phyloP scores from a whole-genome alignment of 2,113 vertebrate genomes.

The Rhinolophus sinicus region DNA sequence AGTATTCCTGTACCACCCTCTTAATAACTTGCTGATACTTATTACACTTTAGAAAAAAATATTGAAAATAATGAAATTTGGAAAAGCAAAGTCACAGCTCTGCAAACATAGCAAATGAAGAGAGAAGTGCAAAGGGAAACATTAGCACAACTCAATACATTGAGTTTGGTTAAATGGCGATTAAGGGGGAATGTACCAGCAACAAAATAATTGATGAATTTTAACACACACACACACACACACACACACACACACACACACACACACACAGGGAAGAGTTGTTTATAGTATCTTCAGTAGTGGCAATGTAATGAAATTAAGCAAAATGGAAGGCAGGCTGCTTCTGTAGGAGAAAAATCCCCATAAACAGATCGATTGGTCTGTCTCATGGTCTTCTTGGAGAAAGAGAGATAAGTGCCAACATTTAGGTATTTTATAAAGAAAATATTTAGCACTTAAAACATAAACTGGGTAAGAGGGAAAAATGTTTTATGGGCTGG shows the following conservation, averaged over 20 bases:
- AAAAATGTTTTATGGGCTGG: neutral
- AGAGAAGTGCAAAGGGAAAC: neutral
- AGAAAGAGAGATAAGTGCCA: neutral
- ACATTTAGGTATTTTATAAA: neutral
- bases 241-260: too few relatives aligned
- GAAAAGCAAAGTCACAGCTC: neutral
- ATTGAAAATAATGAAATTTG: neutral
- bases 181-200: neutral
- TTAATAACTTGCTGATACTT: neutral
- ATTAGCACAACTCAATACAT: neutral
- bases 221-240: neutral
- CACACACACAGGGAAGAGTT: neutral
- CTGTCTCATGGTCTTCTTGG: neutral
- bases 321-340: neutral
- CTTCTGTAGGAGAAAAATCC: neutral
- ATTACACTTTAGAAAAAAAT: neutral
- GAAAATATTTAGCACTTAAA: neutral
- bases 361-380: neutral
- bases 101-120: neutral
- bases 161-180: neutral
- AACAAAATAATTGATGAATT: neutral
- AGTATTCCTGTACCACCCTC: neutral
- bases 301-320: neutral
- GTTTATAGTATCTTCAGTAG: neutral
- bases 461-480: neutral